These are phyloP conservation scores for Acanthopleura granulata DNA, from an alignment of 2,888 invertebrate species.

Conservation along the genomic window DNA sequence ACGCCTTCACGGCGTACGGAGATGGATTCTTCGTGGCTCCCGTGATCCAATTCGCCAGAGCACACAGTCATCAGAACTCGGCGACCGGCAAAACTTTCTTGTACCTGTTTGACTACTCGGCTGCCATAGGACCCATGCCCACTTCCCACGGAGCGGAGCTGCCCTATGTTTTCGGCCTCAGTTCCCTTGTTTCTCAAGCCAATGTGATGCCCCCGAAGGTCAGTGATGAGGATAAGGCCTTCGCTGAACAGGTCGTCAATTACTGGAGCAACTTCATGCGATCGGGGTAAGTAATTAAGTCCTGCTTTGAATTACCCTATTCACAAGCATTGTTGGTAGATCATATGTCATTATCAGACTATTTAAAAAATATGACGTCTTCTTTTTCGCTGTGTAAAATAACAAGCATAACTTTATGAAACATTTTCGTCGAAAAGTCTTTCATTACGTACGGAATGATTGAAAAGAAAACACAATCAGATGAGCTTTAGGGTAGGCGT, in stretches of 20 bases:
- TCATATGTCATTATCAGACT: not conserved
- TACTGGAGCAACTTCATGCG: constrained; percentile 3
- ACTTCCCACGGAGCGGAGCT: not conserved
- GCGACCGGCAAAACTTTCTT: not conserved
- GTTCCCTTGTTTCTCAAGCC: not conserved
- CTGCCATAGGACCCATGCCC: not conserved
- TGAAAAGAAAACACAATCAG: too few species aligned
- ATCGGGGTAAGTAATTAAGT: constrained; percentile 5
- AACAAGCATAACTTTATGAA: too few species aligned
- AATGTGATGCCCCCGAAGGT: not conserved
- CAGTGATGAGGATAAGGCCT: not conserved
- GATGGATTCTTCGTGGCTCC: not conserved
- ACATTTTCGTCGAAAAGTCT: too few species aligned
- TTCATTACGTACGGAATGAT: too few species aligned
- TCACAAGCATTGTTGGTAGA: not conserved
- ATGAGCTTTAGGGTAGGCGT: too few species aligned
- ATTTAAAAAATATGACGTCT: too few species aligned
- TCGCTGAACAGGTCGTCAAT: not conserved
- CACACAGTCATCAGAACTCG: not conserved
- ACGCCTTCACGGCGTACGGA: not conserved
- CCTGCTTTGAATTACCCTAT: not conserved
- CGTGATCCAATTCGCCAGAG: not conserved
- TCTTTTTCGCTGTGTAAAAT: too few species aligned
- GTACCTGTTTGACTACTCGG: not conserved
- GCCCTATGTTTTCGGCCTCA: constrained; percentile 2